Evolutionary conservation across 2,888 invertebrate genomes (phyloP), one percentile per base, ranked within the genome.

Genomic region (Lycocerus yunnanus): DNA sequence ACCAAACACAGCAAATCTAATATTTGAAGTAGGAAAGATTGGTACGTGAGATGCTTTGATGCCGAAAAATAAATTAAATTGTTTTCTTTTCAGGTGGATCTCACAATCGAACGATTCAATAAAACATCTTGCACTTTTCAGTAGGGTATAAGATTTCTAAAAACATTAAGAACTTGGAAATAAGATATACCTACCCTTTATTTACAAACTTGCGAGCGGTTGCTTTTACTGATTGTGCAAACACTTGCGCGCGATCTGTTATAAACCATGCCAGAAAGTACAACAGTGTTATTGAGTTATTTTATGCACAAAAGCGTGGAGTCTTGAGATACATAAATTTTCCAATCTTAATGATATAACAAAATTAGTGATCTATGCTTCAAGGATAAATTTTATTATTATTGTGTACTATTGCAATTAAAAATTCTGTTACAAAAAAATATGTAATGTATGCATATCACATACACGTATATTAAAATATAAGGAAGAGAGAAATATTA

Each of bases 1-100:
- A 18, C 60, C 24, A 66, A 72, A 43, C 61, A 68, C 60, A 20
- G 61, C 43, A 68, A 72, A 68, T 72, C 60, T 67, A 72, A 72
- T 72, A 72, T 72, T 72, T 72, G 67, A 60, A 13, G 43, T 66
- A 72, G 24, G 20, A 58, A 66, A 72, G 59, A 59, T 72, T 61
- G 60, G 67, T 72, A 72, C 72, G 68, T 67, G 72, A 67, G 72
- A 71, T 60, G 72, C 66, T 60, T 72, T 16, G 43, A 60, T 67
- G 18, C 43, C 43, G 60, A 16, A 24, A 68, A 68, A 72, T 72
- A 72, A 72, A 72, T 72, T 60, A 72, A 72, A 72, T 72, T 72
- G 68, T 72, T 71, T 67, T 68, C 72, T 72, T 71, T 72, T 67
- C 72, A 72, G 72, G 72, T 72, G 71, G 21, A 66, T 68, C 43